phyloP scores from a whole-genome alignment of 2,113 vertebrate species.

The Syrmaticus mikado region DNA sequence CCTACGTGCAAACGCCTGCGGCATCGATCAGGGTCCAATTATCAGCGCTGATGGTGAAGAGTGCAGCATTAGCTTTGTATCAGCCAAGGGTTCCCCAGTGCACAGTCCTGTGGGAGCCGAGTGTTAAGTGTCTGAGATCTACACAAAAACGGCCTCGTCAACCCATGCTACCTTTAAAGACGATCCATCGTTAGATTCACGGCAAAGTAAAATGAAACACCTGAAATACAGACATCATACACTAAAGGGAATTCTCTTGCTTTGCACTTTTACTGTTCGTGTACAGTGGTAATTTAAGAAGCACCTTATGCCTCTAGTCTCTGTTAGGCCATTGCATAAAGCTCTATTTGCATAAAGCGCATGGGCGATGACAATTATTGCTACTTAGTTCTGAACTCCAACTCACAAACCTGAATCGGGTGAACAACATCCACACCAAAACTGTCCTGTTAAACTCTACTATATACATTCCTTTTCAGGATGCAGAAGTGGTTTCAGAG shows the following conservation, averaged over 20 bases:
- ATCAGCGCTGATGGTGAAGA: not conserved
- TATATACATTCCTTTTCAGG: not conserved
- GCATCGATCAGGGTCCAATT: not conserved
- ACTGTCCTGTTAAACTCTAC: not conserved
- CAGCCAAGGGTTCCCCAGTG: not conserved
- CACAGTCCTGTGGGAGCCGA: rapidly evolving
- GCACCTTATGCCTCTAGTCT: no score
- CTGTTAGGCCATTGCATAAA: no score
- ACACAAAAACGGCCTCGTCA: not conserved
- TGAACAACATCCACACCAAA: not conserved
- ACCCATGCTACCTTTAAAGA: not conserved
- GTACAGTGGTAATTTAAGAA: not conserved
- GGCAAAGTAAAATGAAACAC: not conserved
- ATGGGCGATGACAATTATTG: not conserved
- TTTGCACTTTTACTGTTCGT: not conserved
- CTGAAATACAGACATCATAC: not conserved
- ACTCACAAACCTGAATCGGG: not conserved
- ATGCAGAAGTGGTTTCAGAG: not conserved
- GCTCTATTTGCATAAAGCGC: not conserved
- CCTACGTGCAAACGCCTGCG: not conserved
- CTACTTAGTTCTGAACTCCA: not conserved
- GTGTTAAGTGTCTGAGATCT: not conserved
- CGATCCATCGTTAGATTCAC: not conserved
- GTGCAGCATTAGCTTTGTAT: rapidly evolving
- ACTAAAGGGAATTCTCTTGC: not conserved